These are phyloP conservation scores for Pandemis corylana DNA, from an alignment of 2,888 invertebrate genomes.

Conservation along the genomic window DNA sequence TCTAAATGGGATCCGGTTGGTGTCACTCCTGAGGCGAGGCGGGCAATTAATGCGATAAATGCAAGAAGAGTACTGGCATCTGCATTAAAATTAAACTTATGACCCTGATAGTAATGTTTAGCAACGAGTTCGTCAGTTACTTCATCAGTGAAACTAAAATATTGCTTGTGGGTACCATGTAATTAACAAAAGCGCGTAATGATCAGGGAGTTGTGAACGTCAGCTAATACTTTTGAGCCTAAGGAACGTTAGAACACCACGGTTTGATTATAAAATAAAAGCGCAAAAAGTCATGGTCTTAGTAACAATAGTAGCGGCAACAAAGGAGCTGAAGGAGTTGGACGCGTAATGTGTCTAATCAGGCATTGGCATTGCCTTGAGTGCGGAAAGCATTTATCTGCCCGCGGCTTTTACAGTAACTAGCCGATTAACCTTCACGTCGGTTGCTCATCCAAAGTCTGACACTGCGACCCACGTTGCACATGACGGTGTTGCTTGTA, in stretches of 20 bases:
- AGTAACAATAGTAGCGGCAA: conserved; percentile 8
- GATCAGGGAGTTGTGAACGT: conserved; percentile 18
- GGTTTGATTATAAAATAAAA: background rate
- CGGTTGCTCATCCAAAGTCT: conserved; percentile 41
- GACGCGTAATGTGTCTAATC: conserved; percentile 31
- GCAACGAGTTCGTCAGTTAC: conserved; percentile 31
- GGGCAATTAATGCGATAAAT: conserved; percentile 18
- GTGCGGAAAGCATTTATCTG: conserved; percentile 27
- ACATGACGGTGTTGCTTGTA: background rate
- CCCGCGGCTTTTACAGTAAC: conserved; percentile 47
- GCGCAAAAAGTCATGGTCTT: background rate
- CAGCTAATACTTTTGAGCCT: background rate
- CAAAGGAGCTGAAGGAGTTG: conserved; percentile 6
- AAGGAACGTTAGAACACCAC: background rate
- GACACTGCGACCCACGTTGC: conserved; percentile 16
- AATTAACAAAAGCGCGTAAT: conserved; percentile 32
- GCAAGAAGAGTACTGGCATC: conserved; percentile 25
- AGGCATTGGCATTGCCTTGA: conserved; percentile 33
- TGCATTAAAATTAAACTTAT: conserved; percentile 22
- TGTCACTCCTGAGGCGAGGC: conserved; percentile 41
- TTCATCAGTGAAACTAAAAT: conserved; percentile 29
- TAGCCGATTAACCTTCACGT: conserved; percentile 54
- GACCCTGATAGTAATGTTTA: conserved; percentile 34
- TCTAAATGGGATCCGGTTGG: conserved; percentile 65
- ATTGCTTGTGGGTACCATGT: conserved; percentile 23